Conservation (phyloP, 2,888 invertebrate genomes). For the Sinopyrophorus schimmeli region DNA sequence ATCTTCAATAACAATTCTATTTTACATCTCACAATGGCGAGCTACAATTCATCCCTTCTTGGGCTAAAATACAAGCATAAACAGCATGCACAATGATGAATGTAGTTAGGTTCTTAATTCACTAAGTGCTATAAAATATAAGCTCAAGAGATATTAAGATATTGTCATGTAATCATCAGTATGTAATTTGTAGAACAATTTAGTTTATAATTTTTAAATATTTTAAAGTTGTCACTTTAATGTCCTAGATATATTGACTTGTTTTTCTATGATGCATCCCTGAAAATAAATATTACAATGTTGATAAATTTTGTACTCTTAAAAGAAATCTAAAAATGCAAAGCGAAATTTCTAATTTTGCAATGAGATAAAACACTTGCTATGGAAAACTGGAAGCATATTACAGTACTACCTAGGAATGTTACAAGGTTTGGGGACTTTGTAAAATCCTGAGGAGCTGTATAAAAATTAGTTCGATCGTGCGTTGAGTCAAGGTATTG, state of each 20-base stretch:
- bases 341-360: no score
- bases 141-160: conserved; percentile 49
- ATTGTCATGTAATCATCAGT: conserved; percentile 52
- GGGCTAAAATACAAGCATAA: conserved; percentile 29
- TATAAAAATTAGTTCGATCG: no score
- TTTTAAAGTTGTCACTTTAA: conserved; percentile 19
- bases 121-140: conserved; percentile 38
- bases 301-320: no score
- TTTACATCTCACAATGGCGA: conserved; percentile 29
- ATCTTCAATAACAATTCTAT: conserved; percentile 46
- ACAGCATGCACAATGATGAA: conserved; percentile 32
- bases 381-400: no score
- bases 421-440: no score
- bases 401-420: no score
- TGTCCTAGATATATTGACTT: conserved; percentile 18
- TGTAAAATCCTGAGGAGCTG: no score
- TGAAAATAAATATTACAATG: no score
- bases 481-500: no score
- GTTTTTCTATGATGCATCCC: conserved; percentile 45
- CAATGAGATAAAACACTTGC: no score
- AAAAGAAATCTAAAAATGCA: no score
- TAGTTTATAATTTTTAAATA: conserved; percentile 24
- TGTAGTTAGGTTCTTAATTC: conserved; percentile 21
- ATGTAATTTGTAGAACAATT: conserved; percentile 28
- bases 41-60: conserved; percentile 32